Conservation (phyloP, 1,140 invertebrate genomes). For the Drosophila pectinifera region DNA sequence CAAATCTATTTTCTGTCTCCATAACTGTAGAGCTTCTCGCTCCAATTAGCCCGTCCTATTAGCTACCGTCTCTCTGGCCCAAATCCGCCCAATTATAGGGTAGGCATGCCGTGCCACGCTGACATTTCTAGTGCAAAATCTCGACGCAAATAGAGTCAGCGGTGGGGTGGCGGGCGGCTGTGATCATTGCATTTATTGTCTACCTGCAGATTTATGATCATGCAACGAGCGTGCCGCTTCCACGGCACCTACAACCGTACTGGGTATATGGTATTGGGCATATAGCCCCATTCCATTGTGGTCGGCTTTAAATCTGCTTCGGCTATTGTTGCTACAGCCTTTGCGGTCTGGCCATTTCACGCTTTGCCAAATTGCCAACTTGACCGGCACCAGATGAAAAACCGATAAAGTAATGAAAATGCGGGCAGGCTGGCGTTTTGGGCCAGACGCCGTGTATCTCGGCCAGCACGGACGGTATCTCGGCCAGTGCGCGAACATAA, state of each 20-base stretch:
- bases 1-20: too few species aligned
- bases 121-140: conserved; percentile 59
- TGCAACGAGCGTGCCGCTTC: conserved; percentile 55
- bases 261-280: conserved; percentile 9
- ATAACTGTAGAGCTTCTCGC: conserved; percentile 1
- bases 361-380: conserved; percentile 83
- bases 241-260: conserved; percentile 45
- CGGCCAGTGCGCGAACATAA: conserved; percentile 65
- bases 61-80: background rate
- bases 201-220: conserved; percentile 64
- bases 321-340: conserved; percentile 13
- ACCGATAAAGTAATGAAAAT: conserved; percentile 70
- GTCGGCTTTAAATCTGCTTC: conserved; percentile 21
- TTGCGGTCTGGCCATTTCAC: conserved; percentile 75
- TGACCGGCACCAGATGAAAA: conserved; percentile 68
- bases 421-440: conserved; percentile 34
- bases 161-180: conserved; percentile 7
- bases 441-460: conserved; percentile 19
- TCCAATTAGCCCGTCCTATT: conserved; percentile 12
- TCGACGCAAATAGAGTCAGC: conserved; percentile 46
- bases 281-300: conserved; percentile 33
- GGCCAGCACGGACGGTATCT: conserved; percentile 19
- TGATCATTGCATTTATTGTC: conserved; percentile 57
- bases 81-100: conserved; percentile 24
- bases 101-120: conserved; percentile 38